phyloP scores from a whole-genome alignment of 2,888 invertebrate species.

The Spialia ferax region DNA sequence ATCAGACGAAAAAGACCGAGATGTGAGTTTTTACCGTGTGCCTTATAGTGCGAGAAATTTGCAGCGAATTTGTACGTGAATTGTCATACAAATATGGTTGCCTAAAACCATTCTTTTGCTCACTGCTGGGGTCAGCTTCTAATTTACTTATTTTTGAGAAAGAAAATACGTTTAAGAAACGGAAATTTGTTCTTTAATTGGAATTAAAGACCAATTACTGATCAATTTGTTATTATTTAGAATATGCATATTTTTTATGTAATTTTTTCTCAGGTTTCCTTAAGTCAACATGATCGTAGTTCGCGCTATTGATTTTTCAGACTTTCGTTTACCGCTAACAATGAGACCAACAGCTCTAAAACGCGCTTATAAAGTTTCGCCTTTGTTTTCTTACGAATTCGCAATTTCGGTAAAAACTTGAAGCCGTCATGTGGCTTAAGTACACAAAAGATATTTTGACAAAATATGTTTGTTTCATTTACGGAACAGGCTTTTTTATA shows the following conservation, averaged over 20 bases:
- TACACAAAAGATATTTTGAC: slow-evolving; percentile 12
- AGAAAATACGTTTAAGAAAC: no score
- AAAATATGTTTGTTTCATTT: slow-evolving; percentile 13
- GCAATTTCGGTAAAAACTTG: slow-evolving; percentile 52
- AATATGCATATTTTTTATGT: no score
- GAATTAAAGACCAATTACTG: no score
- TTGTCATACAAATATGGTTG: no score
- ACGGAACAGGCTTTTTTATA: neutral
- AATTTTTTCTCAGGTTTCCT: no score
- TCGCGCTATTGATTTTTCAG: neutral
- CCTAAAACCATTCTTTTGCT: no score
- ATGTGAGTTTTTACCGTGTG: slow-evolving; percentile 45
- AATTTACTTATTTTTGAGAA: no score
- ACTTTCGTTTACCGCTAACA: neutral
- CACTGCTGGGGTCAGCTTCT: no score
- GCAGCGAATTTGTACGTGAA: no score
- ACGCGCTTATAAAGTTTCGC: slow-evolving; percentile 44
- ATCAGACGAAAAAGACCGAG: slow-evolving; percentile 48
- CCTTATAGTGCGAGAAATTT: neutral
- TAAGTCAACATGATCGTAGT: no score
- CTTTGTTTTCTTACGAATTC: slow-evolving; percentile 55
- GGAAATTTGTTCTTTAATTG: no score
- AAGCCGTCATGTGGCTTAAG: slow-evolving; percentile 43
- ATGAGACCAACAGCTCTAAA: neutral
- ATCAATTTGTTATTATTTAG: no score